phyloP scores from a whole-genome alignment of 2,888 invertebrate species.

The Nemurella pictetii region DNA sequence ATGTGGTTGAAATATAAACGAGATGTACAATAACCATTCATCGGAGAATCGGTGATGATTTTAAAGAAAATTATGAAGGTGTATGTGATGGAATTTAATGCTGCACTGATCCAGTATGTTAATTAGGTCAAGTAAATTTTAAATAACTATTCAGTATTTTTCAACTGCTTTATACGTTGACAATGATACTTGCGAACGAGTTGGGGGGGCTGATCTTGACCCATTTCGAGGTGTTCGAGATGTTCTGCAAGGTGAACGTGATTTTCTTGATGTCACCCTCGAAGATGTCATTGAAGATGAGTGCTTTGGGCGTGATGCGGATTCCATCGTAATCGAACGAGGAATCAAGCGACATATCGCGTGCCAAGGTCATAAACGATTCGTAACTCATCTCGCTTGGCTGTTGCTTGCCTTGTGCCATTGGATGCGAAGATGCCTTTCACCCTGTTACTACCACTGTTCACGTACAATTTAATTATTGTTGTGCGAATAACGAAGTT shows the following conservation, averaged over 20 bases:
- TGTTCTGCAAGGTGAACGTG: conserved; percentile 50
- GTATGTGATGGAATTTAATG: not conserved
- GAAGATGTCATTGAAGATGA: conserved; percentile 52
- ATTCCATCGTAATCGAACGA: conserved; percentile 46
- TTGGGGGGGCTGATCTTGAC: conserved; percentile 50
- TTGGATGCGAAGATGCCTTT: too few species aligned
- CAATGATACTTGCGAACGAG: conserved; percentile 50
- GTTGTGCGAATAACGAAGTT: too few species aligned
- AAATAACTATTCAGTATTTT: not conserved
- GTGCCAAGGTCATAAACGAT: not conserved
- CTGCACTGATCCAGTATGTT: not conserved
- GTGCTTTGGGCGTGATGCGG: conserved; percentile 49
- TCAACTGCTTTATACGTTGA: not conserved
- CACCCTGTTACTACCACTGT: too few species aligned
- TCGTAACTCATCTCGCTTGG: not conserved
- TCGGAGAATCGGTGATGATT: not conserved
- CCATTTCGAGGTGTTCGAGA: conserved; percentile 48
- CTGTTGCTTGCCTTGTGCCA: not conserved
- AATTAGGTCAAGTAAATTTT: not conserved
- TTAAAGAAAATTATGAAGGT: too few species aligned
- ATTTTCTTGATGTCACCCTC: conserved; percentile 51
- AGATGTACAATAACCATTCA: not conserved
- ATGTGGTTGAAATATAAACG: conserved; percentile 2
- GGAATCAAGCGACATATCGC: not conserved
- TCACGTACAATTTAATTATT: too few species aligned